A percentile compares a stretch with the other conserved stretches of the same genome.
Conservation (phyloP, 2,113 vertebrate species). For the Crotophaga sulcirostris region DNA sequence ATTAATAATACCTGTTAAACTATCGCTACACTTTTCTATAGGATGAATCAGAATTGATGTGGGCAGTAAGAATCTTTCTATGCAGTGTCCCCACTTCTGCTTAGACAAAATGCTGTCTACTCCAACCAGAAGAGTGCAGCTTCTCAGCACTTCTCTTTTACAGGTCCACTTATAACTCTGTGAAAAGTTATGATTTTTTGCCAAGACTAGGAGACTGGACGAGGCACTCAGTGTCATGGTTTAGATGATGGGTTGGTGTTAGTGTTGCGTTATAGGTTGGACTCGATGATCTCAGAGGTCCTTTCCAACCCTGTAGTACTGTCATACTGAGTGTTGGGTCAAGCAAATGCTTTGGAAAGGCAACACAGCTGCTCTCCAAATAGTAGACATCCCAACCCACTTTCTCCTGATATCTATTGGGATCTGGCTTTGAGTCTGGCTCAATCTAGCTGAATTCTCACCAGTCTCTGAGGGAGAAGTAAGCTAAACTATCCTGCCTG, state of each 20-base stretch:
- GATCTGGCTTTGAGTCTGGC: background rate
- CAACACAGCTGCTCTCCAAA: background rate
- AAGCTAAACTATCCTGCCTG: background rate
- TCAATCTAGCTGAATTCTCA: background rate
- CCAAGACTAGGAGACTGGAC: no score
- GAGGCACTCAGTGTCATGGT: no score
- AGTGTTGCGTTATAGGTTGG: no score
- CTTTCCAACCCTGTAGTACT: no score
- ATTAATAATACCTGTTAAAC: background rate
- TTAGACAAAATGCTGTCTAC: background rate
- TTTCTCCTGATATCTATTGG: background rate
- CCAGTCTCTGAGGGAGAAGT: background rate
- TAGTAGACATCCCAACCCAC: background rate
- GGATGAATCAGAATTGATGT: background rate
- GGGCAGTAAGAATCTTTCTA: background rate
- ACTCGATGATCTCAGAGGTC: no score
- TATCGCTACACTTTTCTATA: background rate
- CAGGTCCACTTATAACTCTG: background rate
- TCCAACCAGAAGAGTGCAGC: background rate
- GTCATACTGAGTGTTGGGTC: background rate
- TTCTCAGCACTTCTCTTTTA: background rate
- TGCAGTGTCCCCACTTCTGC: background rate
- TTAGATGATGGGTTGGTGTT: no score
- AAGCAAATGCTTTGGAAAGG: background rate
- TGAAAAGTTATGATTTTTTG: background rate